Conservation (phyloP, 2,888 invertebrate species). For the Leptinotarsa haldemani region DNA sequence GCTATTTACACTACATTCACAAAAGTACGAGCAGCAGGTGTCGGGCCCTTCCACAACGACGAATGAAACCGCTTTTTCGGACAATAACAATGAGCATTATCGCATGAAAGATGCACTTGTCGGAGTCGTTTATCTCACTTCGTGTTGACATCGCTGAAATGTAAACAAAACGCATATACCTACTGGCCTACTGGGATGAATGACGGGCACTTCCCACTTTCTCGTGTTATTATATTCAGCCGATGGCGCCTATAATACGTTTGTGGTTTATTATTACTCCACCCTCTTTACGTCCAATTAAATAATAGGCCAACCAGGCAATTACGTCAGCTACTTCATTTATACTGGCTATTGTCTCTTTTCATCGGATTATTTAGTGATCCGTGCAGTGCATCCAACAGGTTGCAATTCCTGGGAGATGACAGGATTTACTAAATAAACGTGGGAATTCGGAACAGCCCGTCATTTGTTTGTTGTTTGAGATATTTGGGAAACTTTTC, state of each 20-base stretch:
- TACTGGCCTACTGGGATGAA: conserved; percentile 41
- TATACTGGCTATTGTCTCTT: conserved; percentile 23
- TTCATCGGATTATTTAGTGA: conserved; percentile 31
- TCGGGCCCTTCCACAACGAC: conserved; percentile 26
- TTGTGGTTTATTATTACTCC: conserved; percentile 35
- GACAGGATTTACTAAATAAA: conserved; percentile 13
- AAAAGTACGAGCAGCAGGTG: conserved; percentile 21
- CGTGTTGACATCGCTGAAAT: conserved; percentile 34
- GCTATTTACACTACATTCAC: conserved; percentile 23
- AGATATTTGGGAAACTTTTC: too few relatives aligned
- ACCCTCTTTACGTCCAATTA: conserved; percentile 38
- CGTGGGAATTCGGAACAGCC: not conserved
- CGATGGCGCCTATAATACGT: conserved; percentile 33
- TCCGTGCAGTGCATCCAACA: conserved; percentile 29
- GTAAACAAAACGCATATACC: conserved; percentile 43
- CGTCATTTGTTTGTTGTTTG: too few relatives aligned
- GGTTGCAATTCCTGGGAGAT: conserved; percentile 31
- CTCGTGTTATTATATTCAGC: conserved; percentile 31
- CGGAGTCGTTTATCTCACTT: conserved; percentile 34
- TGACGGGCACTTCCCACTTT: conserved; percentile 34
- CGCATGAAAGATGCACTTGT: conserved; percentile 46
- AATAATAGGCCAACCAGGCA: conserved; percentile 33
- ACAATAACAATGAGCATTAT: conserved; percentile 39
- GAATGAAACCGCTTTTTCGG: conserved; percentile 34
- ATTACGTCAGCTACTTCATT: conserved; percentile 25